Base-by-base conservation (phyloP, 2,888 invertebrate genomes). In the Drosophila pseudotalamancana region DNA sequence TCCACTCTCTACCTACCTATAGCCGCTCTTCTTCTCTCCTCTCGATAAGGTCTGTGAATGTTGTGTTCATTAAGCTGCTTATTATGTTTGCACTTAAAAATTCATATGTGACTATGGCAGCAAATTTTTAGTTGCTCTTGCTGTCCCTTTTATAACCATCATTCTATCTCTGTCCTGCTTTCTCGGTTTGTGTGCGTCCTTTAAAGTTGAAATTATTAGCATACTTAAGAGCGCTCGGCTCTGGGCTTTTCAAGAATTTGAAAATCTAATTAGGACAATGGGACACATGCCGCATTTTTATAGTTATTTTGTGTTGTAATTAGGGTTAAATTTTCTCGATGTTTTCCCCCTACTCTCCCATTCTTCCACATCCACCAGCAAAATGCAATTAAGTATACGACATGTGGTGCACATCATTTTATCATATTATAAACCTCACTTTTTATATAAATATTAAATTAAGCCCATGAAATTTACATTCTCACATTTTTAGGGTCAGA, bases 31-130 rank as follows among this genome's bases (percentile, higher is more conserved):
- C 2, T 25, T 9, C 25, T 18, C 3, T 6, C 16, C 32, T 18
- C n/a, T 40, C 45, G 45, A 62, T 57, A 53, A 49, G 64, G 39
- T 45, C 46, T 32, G 34, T 37, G 69, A 53, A 53, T 56, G 59
- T 54, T 64, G 57, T 83, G 78, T 81, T 84, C 83, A 84, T 84
- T 84, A 86, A 83, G 84, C 84, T 78, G 79, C 83, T 84, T 84
- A 84, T 84, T 84, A 84, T 84, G 84, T 83, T 83, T 84, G 84
- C 79, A 84, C 87, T 86, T 86, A 84, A 81, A 84, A 86, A 81
- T 84, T 84, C 84, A 86, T 78, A 86, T 84, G 84, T 71, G 79
- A 80, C 76, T 80, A 82, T 74, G 61, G 75, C 69, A 82, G 69
- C 77, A 73, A 64, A 68, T 67, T 67, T 64, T 43, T 70, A 71